These are phyloP conservation scores for Melanocharis versteri DNA, from an alignment of 2,113 vertebrate species.

Conservation along the genomic window DNA sequence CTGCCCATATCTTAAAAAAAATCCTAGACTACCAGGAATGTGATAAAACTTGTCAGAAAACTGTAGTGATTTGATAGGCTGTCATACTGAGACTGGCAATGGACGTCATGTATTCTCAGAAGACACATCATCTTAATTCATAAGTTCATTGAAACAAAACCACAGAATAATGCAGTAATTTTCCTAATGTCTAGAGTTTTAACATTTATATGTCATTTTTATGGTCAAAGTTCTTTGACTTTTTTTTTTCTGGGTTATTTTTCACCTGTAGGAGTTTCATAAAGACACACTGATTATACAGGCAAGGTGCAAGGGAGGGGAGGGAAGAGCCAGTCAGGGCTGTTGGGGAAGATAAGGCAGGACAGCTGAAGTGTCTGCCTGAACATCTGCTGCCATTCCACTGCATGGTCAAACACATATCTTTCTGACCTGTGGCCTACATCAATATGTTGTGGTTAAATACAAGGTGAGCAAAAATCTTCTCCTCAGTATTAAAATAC, in stretches of 20 bases:
- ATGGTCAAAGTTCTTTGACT: neutral
- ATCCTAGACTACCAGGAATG: neutral
- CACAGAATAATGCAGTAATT: neutral
- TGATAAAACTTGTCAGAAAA: neutral
- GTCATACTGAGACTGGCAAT: neutral
- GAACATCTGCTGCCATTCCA: neutral
- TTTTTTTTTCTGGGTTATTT: neutral
- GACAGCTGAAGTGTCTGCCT: neutral
- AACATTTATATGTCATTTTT: neutral
- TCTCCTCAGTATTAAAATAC: neutral
- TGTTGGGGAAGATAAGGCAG: neutral
- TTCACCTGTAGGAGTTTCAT: neutral
- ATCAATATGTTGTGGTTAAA: neutral
- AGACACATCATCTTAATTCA: neutral
- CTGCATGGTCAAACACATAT: neutral
- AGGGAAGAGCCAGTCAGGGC: neutral
- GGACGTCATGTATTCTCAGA: neutral
- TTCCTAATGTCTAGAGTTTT: neutral
- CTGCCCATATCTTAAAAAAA: neutral
- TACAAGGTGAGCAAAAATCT: neutral
- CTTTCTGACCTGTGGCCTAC: neutral
- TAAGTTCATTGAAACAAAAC: neutral
- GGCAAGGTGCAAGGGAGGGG: neutral
- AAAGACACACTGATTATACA: neutral
- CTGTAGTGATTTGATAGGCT: neutral